Base-by-base conservation (phyloP, 2,888 invertebrate species). In the Theretra japonica region DNA sequence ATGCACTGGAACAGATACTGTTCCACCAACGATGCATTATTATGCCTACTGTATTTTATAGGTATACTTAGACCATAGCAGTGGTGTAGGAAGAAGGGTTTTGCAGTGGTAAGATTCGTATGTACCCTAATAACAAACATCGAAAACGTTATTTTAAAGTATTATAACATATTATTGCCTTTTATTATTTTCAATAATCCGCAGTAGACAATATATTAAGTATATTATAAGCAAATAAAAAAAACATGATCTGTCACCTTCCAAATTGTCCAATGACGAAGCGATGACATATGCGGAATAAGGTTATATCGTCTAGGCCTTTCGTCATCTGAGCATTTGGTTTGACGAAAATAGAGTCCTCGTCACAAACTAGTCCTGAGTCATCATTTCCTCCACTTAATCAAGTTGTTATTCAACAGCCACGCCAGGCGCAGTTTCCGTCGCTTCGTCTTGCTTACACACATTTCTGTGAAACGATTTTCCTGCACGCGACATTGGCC, bases 401-500 rank as follows among this genome's bases (percentile, higher is more conserved):
- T n/a, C 53, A 53, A 30, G n/a, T 30, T 69, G 28, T 69, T 53
- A 68, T 41, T 68, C 50, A 53, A 53, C 56, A 69, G n/a, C n/a
- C 56, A 53, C 50, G n/a, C 56, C 59, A 25, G n/a, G 5, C 53
- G 4, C 28, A n/a, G 68, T 69, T 53, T 74, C 75, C 71, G 69
- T 72, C 65, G 70, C 72, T 56, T 73, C 70, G 75, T 74, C 75
- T 75, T 57, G 73, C 71, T 74, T 75, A 75, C 76, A 73, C 69
- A 56, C 50, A 69, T 69, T 69, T 69, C 68, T 69, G 84, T 86
- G 84, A 86, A 88, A 87, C 86, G 81, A 81, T 88, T 89, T 89
- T 89, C 87, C 87, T 85, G 80, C 77, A 76, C 78, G 70, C 71
- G 90, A 85, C 92, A 91, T 90, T 92, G 92, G 91, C 92, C 90